These are phyloP conservation scores for Noctua janthe DNA, from an alignment of 2,888 invertebrate genomes.

Conservation along the genomic window DNA sequence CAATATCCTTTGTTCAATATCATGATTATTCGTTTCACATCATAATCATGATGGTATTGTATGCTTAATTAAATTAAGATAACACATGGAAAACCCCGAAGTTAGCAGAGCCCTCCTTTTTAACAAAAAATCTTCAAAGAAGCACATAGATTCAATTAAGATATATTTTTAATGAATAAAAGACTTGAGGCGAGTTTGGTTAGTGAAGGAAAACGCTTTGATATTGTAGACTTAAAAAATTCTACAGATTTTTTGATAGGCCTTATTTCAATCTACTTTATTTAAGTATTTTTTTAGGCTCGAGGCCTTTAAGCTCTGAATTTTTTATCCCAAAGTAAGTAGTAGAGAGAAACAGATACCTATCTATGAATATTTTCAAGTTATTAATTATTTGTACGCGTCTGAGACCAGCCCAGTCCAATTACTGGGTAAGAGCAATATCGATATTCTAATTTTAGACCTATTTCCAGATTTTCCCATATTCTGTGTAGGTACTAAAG, in stretches of 20 bases:
- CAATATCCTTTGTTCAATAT: not conserved
- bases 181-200: constrained; percentile 64
- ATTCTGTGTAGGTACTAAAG: not conserved
- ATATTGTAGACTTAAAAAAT: constrained; percentile 27
- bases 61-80: constrained; percentile 1
- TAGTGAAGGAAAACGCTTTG: constrained; percentile 52
- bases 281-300: constrained; percentile 2
- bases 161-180: constrained; percentile 74
- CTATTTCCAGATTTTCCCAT: not conserved
- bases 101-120: constrained; percentile 9
- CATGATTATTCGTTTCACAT: not conserved
- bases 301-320: constrained; percentile 4
- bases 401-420: not conserved
- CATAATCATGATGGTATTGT: not conserved
- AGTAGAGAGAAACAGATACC: not conserved
- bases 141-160: constrained; percentile 75
- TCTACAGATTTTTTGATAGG: constrained; percentile 12
- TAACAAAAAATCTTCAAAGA: constrained; percentile 60
- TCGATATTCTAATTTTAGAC: not conserved
- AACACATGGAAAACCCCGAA: not conserved
- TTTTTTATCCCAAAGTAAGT: not conserved
- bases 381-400: constrained; percentile 5
- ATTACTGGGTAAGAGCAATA: not conserved
- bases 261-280: constrained; percentile 10
- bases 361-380: not conserved